Conservation (phyloP, 2,888 invertebrate genomes). For the Ditula angustiorana region DNA sequence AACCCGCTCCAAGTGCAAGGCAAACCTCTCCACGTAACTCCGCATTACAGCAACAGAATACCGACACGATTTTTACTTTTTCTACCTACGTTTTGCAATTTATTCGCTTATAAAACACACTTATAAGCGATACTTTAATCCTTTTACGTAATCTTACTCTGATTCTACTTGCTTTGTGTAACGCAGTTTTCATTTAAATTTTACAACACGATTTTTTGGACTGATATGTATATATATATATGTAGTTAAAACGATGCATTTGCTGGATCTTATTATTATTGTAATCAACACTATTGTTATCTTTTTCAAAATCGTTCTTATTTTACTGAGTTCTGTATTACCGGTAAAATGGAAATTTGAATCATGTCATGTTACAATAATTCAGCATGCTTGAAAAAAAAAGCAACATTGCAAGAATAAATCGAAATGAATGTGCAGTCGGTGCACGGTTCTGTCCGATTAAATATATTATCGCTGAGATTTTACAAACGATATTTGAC, state of each 20-base stretch:
- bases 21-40: conserved; percentile 67
- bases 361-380: conserved; percentile 2
- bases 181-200: neutral
- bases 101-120: conserved; percentile 11
- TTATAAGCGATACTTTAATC: neutral
- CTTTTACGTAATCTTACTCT: conserved; percentile 20
- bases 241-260: neutral
- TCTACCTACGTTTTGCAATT: conserved; percentile 18
- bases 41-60: conserved; percentile 57
- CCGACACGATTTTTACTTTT: conserved; percentile 39
- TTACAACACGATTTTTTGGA: neutral
- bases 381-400: conserved; percentile 11
- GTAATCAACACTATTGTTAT: neutral
- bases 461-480: too few relatives aligned
- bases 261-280: neutral
- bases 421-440: conserved; percentile 23
- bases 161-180: neutral
- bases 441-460: conserved; percentile 26
- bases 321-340: neutral
- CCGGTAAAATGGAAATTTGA: neutral
- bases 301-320: neutral
- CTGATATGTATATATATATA: too few relatives aligned
- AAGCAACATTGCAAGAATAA: conserved; percentile 20
- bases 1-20: conserved; percentile 52
- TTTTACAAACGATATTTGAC: too few relatives aligned